These are phyloP conservation scores for Brachypodius melanocephalos DNA, from an alignment of 2,113 vertebrate genomes.

Conservation along the genomic window DNA sequence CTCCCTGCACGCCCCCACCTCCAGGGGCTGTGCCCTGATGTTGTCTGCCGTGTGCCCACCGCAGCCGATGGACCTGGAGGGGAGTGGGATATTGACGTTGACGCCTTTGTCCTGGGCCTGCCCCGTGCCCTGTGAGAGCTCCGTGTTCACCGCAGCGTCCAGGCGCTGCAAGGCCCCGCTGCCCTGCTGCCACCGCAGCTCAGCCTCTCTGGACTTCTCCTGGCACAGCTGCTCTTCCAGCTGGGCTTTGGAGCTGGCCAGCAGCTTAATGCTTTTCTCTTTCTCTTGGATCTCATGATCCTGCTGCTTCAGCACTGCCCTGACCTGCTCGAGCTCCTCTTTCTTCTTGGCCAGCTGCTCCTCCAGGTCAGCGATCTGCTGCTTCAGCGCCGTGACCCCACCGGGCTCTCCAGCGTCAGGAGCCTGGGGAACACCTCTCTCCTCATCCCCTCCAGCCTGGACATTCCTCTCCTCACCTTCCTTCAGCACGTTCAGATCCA, in stretches of 20 bases:
- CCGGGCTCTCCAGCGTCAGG: background rate
- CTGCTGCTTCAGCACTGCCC: conserved; percentile 77
- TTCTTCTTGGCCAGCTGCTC: conserved; percentile 78
- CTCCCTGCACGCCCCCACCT: background rate
- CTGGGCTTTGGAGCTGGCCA: conserved; percentile 73
- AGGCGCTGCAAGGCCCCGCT: background rate
- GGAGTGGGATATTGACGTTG: conserved; percentile 54
- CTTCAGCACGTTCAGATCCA: background rate
- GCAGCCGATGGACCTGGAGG: conserved; percentile 26
- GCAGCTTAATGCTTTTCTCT: conserved; percentile 79
- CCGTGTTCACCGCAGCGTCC: conserved; percentile 70
- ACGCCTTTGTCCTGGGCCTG: conserved; percentile 71
- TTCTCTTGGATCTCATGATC: conserved; percentile 80
- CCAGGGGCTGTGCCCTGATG: rapidly evolving
- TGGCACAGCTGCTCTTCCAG: conserved; percentile 53
- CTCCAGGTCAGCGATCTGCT: conserved; percentile 80
- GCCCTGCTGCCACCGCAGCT: background rate
- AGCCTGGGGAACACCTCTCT: background rate
- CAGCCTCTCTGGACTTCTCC: background rate
- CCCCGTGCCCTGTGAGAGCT: conserved; percentile 24
- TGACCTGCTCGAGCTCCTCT: conserved; percentile 79
- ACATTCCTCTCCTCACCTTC: conserved; percentile 9
- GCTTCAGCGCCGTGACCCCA: conserved; percentile 68
- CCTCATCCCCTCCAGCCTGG: background rate
- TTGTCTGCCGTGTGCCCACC: background rate